phyloP scores from a whole-genome alignment of 2,113 vertebrate species.

The Hippocampus guttulatus region DNA sequence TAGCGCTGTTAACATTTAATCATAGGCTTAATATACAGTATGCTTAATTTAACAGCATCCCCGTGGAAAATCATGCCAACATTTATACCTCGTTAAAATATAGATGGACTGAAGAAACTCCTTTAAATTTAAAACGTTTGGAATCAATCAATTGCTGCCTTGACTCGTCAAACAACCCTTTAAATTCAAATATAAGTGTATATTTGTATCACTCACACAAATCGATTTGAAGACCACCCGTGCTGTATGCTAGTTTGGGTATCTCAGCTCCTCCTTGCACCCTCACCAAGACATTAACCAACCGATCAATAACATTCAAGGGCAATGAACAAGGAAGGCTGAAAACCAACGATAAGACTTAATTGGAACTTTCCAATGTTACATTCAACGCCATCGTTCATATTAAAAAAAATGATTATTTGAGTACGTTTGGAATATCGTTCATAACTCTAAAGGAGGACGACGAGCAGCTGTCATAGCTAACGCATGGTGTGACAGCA shows the following conservation, averaged over 20 bases:
- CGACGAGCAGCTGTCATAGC: not conserved
- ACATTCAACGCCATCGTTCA: not conserved
- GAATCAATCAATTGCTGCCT: not conserved
- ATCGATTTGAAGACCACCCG: constrained; percentile 29
- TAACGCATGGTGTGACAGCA: not conserved
- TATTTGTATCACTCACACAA: constrained; percentile 28
- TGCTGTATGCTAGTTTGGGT: constrained; percentile 8
- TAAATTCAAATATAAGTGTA: constrained; percentile 20
- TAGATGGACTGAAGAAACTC: not conserved
- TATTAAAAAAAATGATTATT: not conserved
- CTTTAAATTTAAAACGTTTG: not conserved
- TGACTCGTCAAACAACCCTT: not conserved
- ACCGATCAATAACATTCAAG: constrained; percentile 66
- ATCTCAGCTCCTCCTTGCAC: constrained; percentile 39
- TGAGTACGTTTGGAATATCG: constrained; percentile 18
- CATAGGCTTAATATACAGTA: not conserved
- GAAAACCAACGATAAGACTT: not conserved
- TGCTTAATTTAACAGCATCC: too few species aligned
- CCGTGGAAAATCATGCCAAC: not conserved
- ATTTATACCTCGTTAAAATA: not conserved
- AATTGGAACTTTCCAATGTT: constrained; percentile 15
- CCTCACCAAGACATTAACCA: constrained; percentile 49
- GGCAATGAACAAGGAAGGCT: constrained; percentile 42
- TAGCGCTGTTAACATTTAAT: too few species aligned
- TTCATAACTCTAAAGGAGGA: constrained; percentile 36